phyloP scores from a whole-genome alignment of 2,113 vertebrate genomes.

The Pica pica region DNA sequence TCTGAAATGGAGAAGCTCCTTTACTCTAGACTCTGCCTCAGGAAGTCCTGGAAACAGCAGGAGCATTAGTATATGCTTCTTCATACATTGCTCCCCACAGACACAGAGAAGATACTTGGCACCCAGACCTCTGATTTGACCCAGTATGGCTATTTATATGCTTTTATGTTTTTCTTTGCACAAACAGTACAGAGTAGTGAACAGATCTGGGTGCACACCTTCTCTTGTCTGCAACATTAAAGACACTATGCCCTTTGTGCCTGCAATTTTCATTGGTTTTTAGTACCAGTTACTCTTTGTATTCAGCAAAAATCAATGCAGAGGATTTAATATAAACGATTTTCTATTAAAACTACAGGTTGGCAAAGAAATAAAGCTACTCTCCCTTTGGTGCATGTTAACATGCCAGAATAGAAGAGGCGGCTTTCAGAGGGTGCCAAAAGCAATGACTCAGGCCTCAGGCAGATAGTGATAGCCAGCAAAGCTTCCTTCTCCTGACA shows the following conservation, averaged over 20 bases:
- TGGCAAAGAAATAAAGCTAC: not conserved
- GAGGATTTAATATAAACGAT: not conserved
- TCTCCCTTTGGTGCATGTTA: not conserved
- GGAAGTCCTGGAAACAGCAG: not conserved
- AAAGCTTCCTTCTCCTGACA: not conserved
- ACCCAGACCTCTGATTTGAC: not conserved
- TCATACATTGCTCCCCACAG: not conserved
- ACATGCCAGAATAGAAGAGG: not conserved
- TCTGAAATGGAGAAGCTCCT: not conserved
- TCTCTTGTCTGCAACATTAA: not conserved
- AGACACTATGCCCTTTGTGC: not conserved
- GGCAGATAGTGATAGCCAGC: not conserved
- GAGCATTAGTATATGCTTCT: not conserved
- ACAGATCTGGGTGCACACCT: not conserved
- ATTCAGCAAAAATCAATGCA: not conserved
- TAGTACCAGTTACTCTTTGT: not conserved
- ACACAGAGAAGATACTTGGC: not conserved
- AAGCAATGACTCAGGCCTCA: not conserved
- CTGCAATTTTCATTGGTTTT: not conserved
- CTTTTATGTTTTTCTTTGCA: not conserved
- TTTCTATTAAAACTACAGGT: not conserved
- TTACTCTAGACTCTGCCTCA: not conserved
- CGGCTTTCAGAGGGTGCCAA: not conserved
- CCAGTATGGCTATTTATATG: not conserved
- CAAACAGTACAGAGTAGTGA: not conserved